Base-by-base conservation (phyloP, 2,797 vertebrate species). In the Hipposideros larvatus region DNA sequence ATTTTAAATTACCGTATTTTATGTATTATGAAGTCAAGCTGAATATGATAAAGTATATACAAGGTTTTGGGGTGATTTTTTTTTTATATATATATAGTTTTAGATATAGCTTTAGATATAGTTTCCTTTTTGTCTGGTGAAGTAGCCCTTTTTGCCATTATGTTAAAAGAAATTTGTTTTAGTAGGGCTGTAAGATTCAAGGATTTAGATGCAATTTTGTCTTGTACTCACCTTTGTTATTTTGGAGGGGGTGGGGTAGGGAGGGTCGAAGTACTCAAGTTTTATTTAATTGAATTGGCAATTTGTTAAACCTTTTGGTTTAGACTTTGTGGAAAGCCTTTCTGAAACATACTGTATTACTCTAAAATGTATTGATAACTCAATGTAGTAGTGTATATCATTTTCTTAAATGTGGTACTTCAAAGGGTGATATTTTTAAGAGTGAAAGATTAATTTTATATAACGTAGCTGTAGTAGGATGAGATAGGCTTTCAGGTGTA, bases 1-100 rank as follows among this genome's bases (percentile, higher is more conserved):
- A 82, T 94, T 95, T 92, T 43, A 92, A 91, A 78, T 91, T 95
- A n/a, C 4, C 77, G n/a, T 92, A 53, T 87, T 95, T 63, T 77
- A 31, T 80, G 22, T 37, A 88, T 77, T 94, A 41, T 85, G 31
- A 87, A 91, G 87, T 24, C 11, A 73, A 94, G 21, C 16, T 75
- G 55, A 95, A 4, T 87, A 79, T 87, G 77, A 78, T 92, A 83
- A 84, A 90, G 11, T 88, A 55, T 87, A 86, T 51, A 71, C 19
- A 86, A 75, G 6, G 7, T 57, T 85, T 84, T 59, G n/a, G 21
- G 46, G n/a, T 11, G 37, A 37, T 37, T 37, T 37, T 37, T 37
- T n/a, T n/a, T n/a, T n/a, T n/a, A n/a, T n/a, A n/a, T n/a, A n/a
- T 37, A 37, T 37, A 37, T 37, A 37, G 37, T 37, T 37, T 37